Percentiles rank a stretch among this genome's conserved stretches.
These are phyloP conservation scores for Drepana falcataria DNA, from an alignment of 2,888 invertebrate genomes.

Conservation along the genomic window DNA sequence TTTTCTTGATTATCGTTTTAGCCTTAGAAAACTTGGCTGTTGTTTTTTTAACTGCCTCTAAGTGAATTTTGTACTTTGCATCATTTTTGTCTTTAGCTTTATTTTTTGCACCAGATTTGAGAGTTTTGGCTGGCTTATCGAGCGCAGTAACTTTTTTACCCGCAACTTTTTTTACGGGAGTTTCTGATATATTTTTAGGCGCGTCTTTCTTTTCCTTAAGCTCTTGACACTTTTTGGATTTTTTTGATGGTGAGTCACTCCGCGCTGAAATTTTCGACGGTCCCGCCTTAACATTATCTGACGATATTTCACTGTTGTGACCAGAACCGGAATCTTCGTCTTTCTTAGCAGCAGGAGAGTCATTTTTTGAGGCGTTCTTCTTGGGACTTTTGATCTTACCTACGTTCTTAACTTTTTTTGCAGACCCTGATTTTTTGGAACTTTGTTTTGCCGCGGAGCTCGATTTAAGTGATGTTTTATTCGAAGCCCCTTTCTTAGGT, in stretches of 20 bases:
- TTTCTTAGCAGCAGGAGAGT: slow-evolving; percentile 32
- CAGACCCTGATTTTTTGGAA: slow-evolving; percentile 47
- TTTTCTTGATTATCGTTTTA: slow-evolving; percentile 49
- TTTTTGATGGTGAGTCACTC: slow-evolving; percentile 53
- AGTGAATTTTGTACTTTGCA: slow-evolving; percentile 66
- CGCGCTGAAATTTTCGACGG: slow-evolving; percentile 40
- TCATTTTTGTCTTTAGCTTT: slow-evolving; percentile 41
- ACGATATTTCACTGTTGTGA: slow-evolving; percentile 38
- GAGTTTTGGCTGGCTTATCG: slow-evolving; percentile 35
- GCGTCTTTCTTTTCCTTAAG: slow-evolving; percentile 59
- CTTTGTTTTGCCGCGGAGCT: slow-evolving; percentile 42
- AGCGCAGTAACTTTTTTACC: slow-evolving; percentile 41
- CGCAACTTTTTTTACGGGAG: slow-evolving; percentile 32
- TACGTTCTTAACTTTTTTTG: slow-evolving; percentile 55
- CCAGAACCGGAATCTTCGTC: slow-evolving; percentile 35
- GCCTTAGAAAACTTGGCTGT: slow-evolving; percentile 45
- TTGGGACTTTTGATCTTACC: slow-evolving; percentile 52
- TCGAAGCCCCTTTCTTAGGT: slow-evolving; percentile 65
- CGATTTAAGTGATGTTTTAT: slow-evolving; percentile 56
- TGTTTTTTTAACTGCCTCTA: slow-evolving; percentile 47
- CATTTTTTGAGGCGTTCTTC: slow-evolving; percentile 47
- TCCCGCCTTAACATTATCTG: slow-evolving; percentile 42
- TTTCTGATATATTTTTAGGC: slow-evolving; percentile 36
- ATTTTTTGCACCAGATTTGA: slow-evolving; percentile 30
- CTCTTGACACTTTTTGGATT: slow-evolving; percentile 43